Conservation (phyloP, 2,113 vertebrate genomes). For the Halichoerus grypus region DNA sequence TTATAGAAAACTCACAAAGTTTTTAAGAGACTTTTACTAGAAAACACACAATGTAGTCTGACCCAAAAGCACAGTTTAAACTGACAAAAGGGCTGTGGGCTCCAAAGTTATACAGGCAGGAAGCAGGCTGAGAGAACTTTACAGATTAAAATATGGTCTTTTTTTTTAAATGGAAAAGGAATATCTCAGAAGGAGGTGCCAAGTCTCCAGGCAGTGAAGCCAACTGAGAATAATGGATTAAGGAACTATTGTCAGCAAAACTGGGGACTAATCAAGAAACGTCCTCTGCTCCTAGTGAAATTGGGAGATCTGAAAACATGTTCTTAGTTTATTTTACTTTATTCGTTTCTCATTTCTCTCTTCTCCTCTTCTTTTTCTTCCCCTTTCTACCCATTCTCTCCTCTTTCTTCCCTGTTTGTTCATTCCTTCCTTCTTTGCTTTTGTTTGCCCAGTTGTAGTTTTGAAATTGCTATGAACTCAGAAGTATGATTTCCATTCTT, state of each 20-base stretch:
- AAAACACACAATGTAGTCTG: neutral
- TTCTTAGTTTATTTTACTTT: neutral
- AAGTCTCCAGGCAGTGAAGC: neutral
- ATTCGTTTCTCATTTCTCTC: neutral
- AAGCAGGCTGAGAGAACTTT: neutral
- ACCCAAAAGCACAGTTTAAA: neutral
- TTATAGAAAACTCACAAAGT: neutral
- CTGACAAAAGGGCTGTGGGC: neutral
- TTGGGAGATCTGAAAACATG: neutral
- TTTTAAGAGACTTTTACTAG: neutral
- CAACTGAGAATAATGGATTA: neutral
- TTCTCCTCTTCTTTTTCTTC: no score
- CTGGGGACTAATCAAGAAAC: neutral
- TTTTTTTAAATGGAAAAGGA: neutral
- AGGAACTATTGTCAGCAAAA: neutral
- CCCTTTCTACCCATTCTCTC: neutral
- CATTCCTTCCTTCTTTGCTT: neutral
- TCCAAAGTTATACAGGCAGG: neutral
- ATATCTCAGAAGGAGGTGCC: neutral
- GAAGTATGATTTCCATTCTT: neutral
- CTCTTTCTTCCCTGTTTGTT: neutral
- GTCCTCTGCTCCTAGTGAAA: neutral
- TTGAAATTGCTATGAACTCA: slow-evolving; percentile 16
- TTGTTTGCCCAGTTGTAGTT: neutral
- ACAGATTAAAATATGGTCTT: neutral